These are phyloP conservation scores for Amphiprion ocellaris DNA, from an alignment of 2,113 vertebrate genomes.

Conservation along the genomic window DNA sequence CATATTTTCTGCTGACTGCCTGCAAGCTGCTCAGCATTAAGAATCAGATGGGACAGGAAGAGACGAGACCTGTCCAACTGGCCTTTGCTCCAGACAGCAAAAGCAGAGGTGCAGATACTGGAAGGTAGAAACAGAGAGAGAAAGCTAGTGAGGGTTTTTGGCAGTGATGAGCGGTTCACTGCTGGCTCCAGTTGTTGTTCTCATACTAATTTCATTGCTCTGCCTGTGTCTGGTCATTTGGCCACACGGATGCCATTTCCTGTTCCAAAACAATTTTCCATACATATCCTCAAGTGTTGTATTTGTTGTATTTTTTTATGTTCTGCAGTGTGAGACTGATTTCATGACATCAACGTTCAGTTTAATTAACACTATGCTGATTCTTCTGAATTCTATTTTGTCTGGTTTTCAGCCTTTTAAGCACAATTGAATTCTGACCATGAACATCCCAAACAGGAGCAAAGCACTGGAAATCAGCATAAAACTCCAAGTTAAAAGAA, in stretches of 20 bases:
- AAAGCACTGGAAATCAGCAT: conserved; percentile 28
- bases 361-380: background rate
- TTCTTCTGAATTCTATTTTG: background rate
- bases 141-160: conserved; percentile 5
- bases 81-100: conserved; percentile 58
- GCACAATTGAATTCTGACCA: background rate
- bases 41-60: conserved; percentile 60
- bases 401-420: conserved; percentile 9
- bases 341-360: background rate
- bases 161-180: conserved; percentile 29
- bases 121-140: conserved; percentile 6
- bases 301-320: background rate
- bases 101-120: conserved; percentile 23
- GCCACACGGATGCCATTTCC: conserved; percentile 49
- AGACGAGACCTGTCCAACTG: conserved; percentile 58
- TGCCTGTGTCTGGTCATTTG: conserved; percentile 24
- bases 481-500: conserved; percentile 41
- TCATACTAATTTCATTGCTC: conserved; percentile 35
- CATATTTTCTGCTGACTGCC: conserved; percentile 46
- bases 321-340: background rate
- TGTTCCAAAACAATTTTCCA: conserved; percentile 33
- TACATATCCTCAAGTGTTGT: background rate
- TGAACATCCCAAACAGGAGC: background rate
- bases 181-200: conserved; percentile 19
- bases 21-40: conserved; percentile 32